Conservation (phyloP, 2,113 vertebrate genomes). For the Edolisoma coerulescens region DNA sequence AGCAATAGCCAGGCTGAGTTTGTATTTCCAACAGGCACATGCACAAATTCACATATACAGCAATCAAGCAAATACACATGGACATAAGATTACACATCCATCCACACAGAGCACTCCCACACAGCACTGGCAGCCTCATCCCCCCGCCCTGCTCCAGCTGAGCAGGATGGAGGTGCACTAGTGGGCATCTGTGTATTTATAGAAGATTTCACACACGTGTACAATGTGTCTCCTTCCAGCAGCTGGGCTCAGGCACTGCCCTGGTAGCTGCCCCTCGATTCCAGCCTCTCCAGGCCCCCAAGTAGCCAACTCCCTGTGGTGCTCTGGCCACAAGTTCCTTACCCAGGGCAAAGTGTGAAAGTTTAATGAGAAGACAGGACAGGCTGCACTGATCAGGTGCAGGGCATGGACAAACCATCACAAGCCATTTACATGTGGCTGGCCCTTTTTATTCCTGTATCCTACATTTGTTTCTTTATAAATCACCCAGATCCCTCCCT, state of each 20-base stretch:
- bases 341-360: background rate
- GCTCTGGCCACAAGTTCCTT: background rate
- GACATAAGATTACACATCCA: no score
- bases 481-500: background rate
- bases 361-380: background rate
- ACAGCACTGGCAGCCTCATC: background rate
- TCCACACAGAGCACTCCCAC: background rate
- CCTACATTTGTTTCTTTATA: background rate
- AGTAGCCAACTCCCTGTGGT: background rate
- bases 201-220: background rate
- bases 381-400: background rate
- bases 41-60: background rate
- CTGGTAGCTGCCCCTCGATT: background rate
- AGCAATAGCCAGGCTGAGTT: background rate
- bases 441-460: background rate
- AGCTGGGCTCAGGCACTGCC: background rate
- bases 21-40: background rate
- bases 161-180: background rate
- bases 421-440: accelerated
- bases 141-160: background rate
- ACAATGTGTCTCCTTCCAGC: background rate
- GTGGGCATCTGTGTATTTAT: background rate
- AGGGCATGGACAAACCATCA: background rate
- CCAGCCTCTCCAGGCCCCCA: background rate
- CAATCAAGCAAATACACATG: accelerated